Evolutionary conservation across 1,140 invertebrate species (phyloP), one percentile per base, ranked within the genome.

Genomic region (Augochlora pura): DNA sequence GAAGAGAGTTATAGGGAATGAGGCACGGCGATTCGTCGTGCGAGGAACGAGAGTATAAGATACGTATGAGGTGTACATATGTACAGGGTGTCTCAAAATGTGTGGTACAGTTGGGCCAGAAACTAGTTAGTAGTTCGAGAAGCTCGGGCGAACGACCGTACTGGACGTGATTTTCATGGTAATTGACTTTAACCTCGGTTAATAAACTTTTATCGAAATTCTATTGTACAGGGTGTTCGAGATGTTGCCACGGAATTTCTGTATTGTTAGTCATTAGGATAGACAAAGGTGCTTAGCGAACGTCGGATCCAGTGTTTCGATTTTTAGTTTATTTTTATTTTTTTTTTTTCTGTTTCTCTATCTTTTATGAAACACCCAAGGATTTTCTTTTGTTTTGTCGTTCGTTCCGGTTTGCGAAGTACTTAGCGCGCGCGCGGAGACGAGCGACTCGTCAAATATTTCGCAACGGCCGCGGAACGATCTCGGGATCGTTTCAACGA

Each of bases 11-110:
- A 32, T 32, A 32, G 52, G 52, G 25, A 16, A 39, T 27, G 38
- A 21, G 62, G 25, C 77, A 21, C 64, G 60, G 39, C 39, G 38
- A 27, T 71, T 59, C 66, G 46, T 57, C 42, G 60, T 27, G 25
- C 60, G 57, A 54, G 14, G 59, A 42, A 64, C 27, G 42, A 2
- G 42, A 2, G 21, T 66, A 57, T 12, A 25, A 25, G 66, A n/a
- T 52, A 57, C 49, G 8, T 18, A n/a, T n/a, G 14, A 59, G n/a
- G 54, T 57, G n/a, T 49, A 74, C 54, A 72, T 46, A 63, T 49
- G 59, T 62, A 78, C 59, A 63, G 60, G 60, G 60, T 38, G 60
- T 38, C 32, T 18, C 27, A 38, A 38, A 63, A 21, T 63, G 32
- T 18, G 60, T 38, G 16, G 60, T 38, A 32, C 27, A 21, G 54